phyloP scores from a whole-genome alignment of 1,140 invertebrate genomes.

The Babylonia areolata region DNA sequence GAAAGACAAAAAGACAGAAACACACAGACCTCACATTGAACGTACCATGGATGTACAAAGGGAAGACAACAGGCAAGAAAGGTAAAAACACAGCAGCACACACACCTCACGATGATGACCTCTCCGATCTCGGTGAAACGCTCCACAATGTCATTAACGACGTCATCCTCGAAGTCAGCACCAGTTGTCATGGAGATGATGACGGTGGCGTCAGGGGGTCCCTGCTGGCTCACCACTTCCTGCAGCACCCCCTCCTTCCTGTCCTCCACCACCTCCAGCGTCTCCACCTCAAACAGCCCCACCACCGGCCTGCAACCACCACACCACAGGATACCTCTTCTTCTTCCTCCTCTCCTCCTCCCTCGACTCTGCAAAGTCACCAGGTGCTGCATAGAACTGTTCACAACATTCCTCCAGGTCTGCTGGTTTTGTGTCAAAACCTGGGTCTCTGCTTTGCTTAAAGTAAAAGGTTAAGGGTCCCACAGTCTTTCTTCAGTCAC shows the following conservation, averaged over 20 bases:
- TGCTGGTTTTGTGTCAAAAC: too few species aligned
- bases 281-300: conserved; percentile 91
- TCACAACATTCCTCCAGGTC: too few species aligned
- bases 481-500: too few species aligned
- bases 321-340: too few species aligned
- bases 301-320: conserved; percentile 84
- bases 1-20: background rate
- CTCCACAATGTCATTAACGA: conserved; percentile 86
- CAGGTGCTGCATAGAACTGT: too few species aligned
- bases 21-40: background rate
- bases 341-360: too few species aligned
- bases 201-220: conserved; percentile 96
- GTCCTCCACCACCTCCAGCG: conserved; percentile 85
- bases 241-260: conserved; percentile 86
- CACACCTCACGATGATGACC: conserved; percentile 84
- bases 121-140: conserved; percentile 87
- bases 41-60: background rate
- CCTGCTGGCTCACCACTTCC: conserved; percentile 89
- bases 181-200: conserved; percentile 82
- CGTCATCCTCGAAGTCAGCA: conserved; percentile 73
- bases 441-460: too few species aligned
- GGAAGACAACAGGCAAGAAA: too few species aligned
- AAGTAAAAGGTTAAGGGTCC: too few species aligned
- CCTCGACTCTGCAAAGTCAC: too few species aligned
- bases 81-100: too few species aligned